These are phyloP conservation scores for Capreolus pygargus DNA, from an alignment of 2,113 vertebrate species.

Conservation along the genomic window DNA sequence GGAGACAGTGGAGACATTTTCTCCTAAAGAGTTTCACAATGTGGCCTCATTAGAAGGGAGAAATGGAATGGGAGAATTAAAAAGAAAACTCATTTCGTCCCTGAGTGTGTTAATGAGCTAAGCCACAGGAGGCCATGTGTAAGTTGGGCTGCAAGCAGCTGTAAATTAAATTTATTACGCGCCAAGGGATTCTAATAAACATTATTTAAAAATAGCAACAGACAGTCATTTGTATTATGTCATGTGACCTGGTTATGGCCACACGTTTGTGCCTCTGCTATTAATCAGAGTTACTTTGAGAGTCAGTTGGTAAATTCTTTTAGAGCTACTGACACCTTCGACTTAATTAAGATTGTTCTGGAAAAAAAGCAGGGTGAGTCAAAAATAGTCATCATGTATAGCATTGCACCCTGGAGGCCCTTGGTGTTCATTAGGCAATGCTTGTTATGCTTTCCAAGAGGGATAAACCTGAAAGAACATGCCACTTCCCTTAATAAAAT, in stretches of 20 bases:
- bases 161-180: conserved; percentile 62
- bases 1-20: not conserved
- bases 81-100: conserved; percentile 61
- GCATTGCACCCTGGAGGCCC: not conserved
- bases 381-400: conserved; percentile 7
- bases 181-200: conserved; percentile 45
- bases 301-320: conserved; percentile 56
- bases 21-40: not conserved
- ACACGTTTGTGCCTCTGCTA: conserved; percentile 44
- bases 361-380: conserved; percentile 42
- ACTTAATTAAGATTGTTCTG: conserved; percentile 67
- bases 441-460: conserved; percentile 31
- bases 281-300: conserved; percentile 67
- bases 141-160: conserved; percentile 8
- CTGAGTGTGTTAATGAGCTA: conserved; percentile 62
- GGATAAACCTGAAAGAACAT: conserved; percentile 20
- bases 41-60: conserved; percentile 34
- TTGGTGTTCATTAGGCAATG: not conserved
- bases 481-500: conserved; percentile 12
- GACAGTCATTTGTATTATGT: conserved; percentile 66
- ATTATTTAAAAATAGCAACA: conserved; percentile 75
- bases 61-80: conserved; percentile 49
- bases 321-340: conserved; percentile 38
- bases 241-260: conserved; percentile 51
- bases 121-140: conserved; percentile 63